A percentile compares a stretch with the other conserved stretches of the same genome.
Evolutionary conservation across 2,888 invertebrate genomes (phyloP).

Genomic region (Drosophila atroscutellata): DNA sequence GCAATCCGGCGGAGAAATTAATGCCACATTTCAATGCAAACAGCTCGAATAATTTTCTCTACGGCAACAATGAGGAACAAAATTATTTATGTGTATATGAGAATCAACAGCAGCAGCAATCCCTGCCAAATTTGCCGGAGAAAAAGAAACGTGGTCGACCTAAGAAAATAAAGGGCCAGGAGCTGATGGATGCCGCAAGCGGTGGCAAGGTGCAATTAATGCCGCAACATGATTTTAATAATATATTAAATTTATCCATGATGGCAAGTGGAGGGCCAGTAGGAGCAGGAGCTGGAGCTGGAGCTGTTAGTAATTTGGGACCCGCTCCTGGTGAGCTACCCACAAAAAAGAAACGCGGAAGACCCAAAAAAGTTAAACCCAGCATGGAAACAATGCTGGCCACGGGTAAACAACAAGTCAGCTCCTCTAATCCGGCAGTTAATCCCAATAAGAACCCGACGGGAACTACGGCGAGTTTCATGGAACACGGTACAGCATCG

Average conservation of each 20-base stretch:
- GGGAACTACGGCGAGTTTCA: background rate
- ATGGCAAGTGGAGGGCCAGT: conserved; percentile 38
- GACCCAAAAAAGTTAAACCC: conserved; percentile 93
- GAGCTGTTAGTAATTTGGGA: conserved; percentile 3
- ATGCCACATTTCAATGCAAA: conserved; percentile 34
- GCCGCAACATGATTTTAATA: conserved; percentile 85
- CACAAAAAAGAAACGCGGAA: conserved; percentile 94
- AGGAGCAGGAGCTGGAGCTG: background rate
- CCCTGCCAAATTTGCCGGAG: conserved; percentile 86
- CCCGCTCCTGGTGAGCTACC: conserved; percentile 86
- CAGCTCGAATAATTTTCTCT: conserved; percentile 30
- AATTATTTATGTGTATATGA: conserved; percentile 54
- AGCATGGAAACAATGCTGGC: conserved; percentile 53
- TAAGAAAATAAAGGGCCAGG: conserved; percentile 87
- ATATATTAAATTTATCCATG: conserved; percentile 80
- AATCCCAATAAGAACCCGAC: background rate
- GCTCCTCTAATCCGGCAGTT: conserved; percentile 47
- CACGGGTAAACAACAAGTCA: conserved; percentile 35
- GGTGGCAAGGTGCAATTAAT: conserved; percentile 64
- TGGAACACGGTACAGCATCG: conserved; percentile 52
- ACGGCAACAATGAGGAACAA: conserved; percentile 38
- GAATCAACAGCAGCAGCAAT: conserved; percentile 32
- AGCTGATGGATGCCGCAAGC: conserved; percentile 88
- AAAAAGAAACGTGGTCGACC: conserved; percentile 96
- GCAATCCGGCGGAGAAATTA: conserved; percentile 44